Evolutionary conservation across 2,888 invertebrate species (phyloP).

Genomic region (Isoperla grammatica): DNA sequence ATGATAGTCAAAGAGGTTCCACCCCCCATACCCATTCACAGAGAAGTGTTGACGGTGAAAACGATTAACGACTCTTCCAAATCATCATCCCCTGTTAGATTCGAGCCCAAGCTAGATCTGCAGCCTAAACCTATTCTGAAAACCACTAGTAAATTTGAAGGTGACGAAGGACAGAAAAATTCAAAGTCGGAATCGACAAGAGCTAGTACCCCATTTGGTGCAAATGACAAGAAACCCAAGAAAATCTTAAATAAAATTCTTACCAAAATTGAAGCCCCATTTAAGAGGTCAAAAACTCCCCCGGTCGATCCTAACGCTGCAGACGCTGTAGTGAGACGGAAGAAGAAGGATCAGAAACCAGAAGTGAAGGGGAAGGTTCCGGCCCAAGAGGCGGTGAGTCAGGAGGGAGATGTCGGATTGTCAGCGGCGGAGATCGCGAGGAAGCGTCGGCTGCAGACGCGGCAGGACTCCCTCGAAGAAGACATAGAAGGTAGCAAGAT

Average conservation of each 20-base stretch:
- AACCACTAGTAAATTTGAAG: slow-evolving; percentile 36
- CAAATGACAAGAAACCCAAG: not conserved
- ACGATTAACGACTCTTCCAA: slow-evolving; percentile 4
- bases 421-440: slow-evolving; percentile 42
- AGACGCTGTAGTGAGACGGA: not conserved
- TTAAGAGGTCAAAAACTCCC: not conserved
- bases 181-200: slow-evolving; percentile 7
- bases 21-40: slow-evolving; percentile 14
- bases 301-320: not conserved
- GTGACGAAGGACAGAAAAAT: slow-evolving; percentile 39
- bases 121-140: slow-evolving; percentile 77
- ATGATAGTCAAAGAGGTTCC: slow-evolving; percentile 3
- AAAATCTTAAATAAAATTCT: slow-evolving; percentile 3
- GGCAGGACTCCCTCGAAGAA: slow-evolving; percentile 38
- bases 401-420: slow-evolving; percentile 29
- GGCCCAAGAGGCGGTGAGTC: slow-evolving; percentile 17
- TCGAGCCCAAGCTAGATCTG: slow-evolving; percentile 58
- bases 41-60: slow-evolving; percentile 5
- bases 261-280: slow-evolving; percentile 5
- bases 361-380: slow-evolving; percentile 26
- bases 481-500: slow-evolving; percentile 60
- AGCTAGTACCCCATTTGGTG: slow-evolving; percentile 8
- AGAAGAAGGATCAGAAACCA: slow-evolving; percentile 34
- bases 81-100: slow-evolving; percentile 48
- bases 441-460: slow-evolving; percentile 39